Conservation (phyloP, 2,113 vertebrate species). For the Corythaeola cristata region DNA sequence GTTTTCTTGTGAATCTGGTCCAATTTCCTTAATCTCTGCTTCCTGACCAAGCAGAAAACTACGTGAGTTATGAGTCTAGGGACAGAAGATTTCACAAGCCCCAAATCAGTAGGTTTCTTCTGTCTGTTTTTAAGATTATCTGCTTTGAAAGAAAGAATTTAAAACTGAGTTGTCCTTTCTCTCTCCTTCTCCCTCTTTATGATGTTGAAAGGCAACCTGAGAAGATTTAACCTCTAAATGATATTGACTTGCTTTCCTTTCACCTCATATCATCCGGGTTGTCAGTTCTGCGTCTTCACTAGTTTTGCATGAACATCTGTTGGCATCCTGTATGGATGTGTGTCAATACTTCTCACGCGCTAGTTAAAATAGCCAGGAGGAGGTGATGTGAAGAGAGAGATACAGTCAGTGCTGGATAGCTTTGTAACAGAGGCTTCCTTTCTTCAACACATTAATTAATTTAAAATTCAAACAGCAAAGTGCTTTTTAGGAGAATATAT, state of each 20-base stretch:
- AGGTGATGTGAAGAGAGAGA: not conserved
- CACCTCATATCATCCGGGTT: not conserved
- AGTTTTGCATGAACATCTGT: not conserved
- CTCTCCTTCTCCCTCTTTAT: not conserved
- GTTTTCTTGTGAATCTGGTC: not conserved
- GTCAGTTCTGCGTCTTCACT: not conserved
- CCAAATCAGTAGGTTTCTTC: not conserved
- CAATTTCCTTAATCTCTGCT: not conserved
- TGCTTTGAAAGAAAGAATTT: not conserved
- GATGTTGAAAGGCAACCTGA: not conserved
- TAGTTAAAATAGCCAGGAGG: not conserved
- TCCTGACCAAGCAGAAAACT: not conserved
- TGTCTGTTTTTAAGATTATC: not conserved
- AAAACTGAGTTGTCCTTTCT: not conserved
- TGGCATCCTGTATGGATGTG: not conserved
- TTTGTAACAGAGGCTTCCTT: not conserved
- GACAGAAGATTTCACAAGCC: not conserved
- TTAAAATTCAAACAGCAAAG: not conserved
- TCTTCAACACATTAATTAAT: not conserved
- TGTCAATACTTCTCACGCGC: accelerated
- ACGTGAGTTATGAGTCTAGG: not conserved
- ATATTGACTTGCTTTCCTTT: not conserved
- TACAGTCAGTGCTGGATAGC: not conserved
- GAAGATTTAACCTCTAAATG: not conserved
- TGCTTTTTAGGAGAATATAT: not conserved